Conservation (phyloP, 1,140 invertebrate species). For the Drosophila orena region DNA sequence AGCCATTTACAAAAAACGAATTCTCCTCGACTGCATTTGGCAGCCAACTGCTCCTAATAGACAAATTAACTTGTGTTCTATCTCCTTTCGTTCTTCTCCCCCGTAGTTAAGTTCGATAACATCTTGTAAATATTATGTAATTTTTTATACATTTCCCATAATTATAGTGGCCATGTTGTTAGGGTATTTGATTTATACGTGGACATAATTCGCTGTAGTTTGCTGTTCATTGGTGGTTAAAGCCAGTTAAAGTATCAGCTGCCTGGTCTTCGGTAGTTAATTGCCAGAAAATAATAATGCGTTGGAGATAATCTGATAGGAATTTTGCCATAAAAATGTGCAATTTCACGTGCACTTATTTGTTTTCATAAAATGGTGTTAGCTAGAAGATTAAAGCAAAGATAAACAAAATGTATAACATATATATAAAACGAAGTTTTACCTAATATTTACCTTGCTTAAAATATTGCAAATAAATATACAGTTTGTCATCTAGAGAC, state of each 20-base stretch:
- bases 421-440: too few species aligned
- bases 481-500: too few species aligned
- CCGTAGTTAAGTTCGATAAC: slow-evolving; percentile 69
- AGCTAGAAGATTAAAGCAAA: neutral
- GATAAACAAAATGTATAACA: neutral
- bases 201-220: slow-evolving; percentile 60
- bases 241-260: slow-evolving; percentile 11
- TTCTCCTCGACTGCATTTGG: slow-evolving; percentile 53
- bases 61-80: slow-evolving; percentile 69
- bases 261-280: slow-evolving; percentile 17
- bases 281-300: neutral
- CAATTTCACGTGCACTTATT: neutral
- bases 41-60: slow-evolving; percentile 65
- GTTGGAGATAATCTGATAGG: neutral
- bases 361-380: neutral
- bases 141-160: slow-evolving; percentile 77
- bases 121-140: slow-evolving; percentile 83
- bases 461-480: too few species aligned
- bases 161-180: slow-evolving; percentile 73
- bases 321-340: too few species aligned
- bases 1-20: slow-evolving; percentile 67
- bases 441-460: too few species aligned
- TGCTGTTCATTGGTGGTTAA: slow-evolving; percentile 38
- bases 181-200: slow-evolving; percentile 76
- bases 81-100: slow-evolving; percentile 23